Evolutionary conservation across 1,140 invertebrate species (phyloP), one percentile per base, ranked within the genome.

Genomic region (Epicauta chinensis): DNA sequence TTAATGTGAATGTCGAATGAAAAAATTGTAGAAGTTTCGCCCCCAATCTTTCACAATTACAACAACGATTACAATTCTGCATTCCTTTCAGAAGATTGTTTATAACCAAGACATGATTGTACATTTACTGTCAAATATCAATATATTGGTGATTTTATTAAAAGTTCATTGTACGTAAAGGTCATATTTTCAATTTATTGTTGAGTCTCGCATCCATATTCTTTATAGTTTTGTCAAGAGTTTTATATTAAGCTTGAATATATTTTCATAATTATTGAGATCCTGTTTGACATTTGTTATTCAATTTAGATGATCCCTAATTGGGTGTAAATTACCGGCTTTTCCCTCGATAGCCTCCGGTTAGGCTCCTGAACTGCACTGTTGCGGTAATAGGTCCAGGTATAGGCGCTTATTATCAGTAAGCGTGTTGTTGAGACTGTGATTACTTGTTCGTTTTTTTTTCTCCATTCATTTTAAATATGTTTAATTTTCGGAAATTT

Each of bases 261-360:
- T n/a, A n/a, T n/a, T n/a, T n/a, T n/a, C n/a, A n/a, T n/a, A n/a
- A n/a, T n/a, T n/a, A n/a, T n/a, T n/a, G 51, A 52, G 42, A 51
- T 43, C 44, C 48, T 56, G 53, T 44, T 49, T 62, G 46, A 55
- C 51, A 58, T 45, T 58, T 58, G 53, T 62, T 62, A 62, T 62
- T 62, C 58, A 60, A 60, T 62, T 62, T 60, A 46, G 54, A 36
- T 32, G 45, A 58, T 56, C 49, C 54, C 53, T 62, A 62, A 62
- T 62, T 62, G 58, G 55, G 60, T 62, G 60, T 59, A 62, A 62
- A 62, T 62, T 60, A 50, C 58, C 55, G 55, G 36, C 46, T 58
- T 62, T 58, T 61, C 55, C 49, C 44, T 17, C 14, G 41, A 23
- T 41, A 30, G 55, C 55, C 55, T 45, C 50, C 30, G 58, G 58